Conservation (phyloP, 2,797 vertebrate genomes). For the Cyclura pinguis region DNA sequence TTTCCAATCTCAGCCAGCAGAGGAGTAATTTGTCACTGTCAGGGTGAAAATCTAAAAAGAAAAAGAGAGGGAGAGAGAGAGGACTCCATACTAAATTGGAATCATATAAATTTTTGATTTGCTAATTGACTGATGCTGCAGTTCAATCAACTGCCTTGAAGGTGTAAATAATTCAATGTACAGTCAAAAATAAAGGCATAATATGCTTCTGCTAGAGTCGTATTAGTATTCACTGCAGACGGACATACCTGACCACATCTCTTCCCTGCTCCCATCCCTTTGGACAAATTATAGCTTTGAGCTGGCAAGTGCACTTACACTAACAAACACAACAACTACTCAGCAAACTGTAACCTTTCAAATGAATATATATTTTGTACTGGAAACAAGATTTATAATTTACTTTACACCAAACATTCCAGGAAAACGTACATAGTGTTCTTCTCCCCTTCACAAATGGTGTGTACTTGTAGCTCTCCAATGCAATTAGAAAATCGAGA, state of each 20-base stretch:
- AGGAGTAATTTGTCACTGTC: slow-evolving; percentile 99
- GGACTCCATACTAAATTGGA: slow-evolving; percentile 97
- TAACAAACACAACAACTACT: slow-evolving; percentile 65
- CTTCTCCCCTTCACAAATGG: slow-evolving; percentile 26
- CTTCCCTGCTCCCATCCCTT: slow-evolving; percentile 57
- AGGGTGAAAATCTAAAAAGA: slow-evolving; percentile 97
- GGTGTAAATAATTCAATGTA: slow-evolving; percentile 98
- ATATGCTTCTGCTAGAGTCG: slow-evolving; percentile 80
- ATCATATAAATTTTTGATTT: slow-evolving; percentile 99
- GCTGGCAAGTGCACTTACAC: slow-evolving; percentile 54
- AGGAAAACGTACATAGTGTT: slow-evolving; percentile 40
- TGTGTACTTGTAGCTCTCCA: slow-evolving; percentile 46
- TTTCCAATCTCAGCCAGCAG: slow-evolving; percentile 99
- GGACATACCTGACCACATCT: slow-evolving; percentile 83
- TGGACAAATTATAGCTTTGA: slow-evolving; percentile 70
- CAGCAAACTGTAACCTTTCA: slow-evolving; percentile 56
- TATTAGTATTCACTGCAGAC: slow-evolving; percentile 79
- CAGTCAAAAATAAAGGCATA: slow-evolving; percentile 84
- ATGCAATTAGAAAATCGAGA: slow-evolving; percentile 64
- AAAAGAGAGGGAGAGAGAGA: slow-evolving; percentile 86
- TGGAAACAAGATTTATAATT: slow-evolving; percentile 63
- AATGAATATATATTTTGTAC: slow-evolving; percentile 50
- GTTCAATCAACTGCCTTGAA: slow-evolving; percentile 97
- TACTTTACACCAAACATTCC: slow-evolving; percentile 58
- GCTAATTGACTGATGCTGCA: slow-evolving; percentile 99